Evolutionary conservation across 1,140 invertebrate genomes (phyloP), one percentile per base, ranked within the genome.

Genomic region (Drosophila bifasciata): DNA sequence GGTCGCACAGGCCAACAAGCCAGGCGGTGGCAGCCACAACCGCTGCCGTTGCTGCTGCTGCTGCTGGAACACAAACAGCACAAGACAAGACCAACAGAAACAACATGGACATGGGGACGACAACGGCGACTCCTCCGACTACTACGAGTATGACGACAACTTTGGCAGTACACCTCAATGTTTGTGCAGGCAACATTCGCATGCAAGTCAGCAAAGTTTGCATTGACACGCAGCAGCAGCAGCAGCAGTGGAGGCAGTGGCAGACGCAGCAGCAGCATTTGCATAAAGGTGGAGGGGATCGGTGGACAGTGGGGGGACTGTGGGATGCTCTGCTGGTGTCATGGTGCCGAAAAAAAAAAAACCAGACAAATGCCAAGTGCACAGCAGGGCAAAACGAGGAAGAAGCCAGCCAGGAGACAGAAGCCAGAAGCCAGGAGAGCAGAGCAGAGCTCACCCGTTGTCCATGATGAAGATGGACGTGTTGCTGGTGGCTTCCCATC

Each of bases 191-290:
- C 85, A 89, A 85, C 85, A 89, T 89, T 89, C 79, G 80, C 77
- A 89, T 89, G 85, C 85, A 89, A 89, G 85, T 89, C 85, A 89
- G 85, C 85, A 89, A 89, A 89, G 85, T 89, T 89, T 89, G 85
- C 79, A 89, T 89, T 89, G 77, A 89, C 85, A 89, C 85, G 80
- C 80, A 84, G 79, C 81, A 86, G 72, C 80, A 79, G 52, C 75
- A 81, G 40, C 74, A 75, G 32, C 61, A 3, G 28, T 28, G 21
- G 13, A 41, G 59, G 25, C 74, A 57, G 39, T 63, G 64, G 17
- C 71, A 60, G 17, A 41, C 3, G 23, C 53, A 58, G 23, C 49
- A 53, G 21, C 66, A 36, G 71, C 79, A 89, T 89, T 89, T 89
- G 86, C 86, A 89, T 89, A 89, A 89, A 85, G 85, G 61, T 67